Percentiles rank a stretch among this genome's conserved stretches.
These are phyloP conservation scores for Omphaloscelis lunosa DNA, from an alignment of 2,888 invertebrate species.

Conservation along the genomic window DNA sequence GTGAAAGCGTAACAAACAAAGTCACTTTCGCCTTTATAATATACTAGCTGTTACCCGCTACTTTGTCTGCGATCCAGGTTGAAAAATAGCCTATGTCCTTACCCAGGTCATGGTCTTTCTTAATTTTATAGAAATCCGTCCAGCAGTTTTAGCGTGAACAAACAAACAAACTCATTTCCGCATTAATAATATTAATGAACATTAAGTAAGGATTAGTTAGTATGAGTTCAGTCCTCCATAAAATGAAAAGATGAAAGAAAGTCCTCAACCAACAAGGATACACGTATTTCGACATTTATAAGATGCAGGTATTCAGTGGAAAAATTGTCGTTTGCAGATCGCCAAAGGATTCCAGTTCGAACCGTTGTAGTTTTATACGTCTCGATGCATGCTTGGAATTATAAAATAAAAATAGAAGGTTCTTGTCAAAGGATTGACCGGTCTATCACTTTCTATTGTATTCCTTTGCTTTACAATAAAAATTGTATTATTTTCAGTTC, in stretches of 20 bases:
- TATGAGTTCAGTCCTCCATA: no score
- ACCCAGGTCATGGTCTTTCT: no score
- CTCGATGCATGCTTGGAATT: conserved; percentile 3
- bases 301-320: not conserved
- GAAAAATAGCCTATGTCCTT: no score
- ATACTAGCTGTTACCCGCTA: no score
- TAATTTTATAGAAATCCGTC: no score
- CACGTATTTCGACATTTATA: not conserved
- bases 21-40: no score
- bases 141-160: no score
- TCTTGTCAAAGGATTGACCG: not conserved
- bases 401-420: not conserved
- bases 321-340: conserved; percentile 1
- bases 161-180: no score
- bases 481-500: not conserved
- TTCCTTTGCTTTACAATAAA: not conserved
- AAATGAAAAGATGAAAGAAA: not conserved
- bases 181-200: no score
- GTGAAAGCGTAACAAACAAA: no score
- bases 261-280: not conserved
- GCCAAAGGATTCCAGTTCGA: conserved; percentile 31
- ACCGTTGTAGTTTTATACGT: not conserved
- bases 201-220: no score
- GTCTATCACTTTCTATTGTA: not conserved
- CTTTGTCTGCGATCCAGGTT: no score